A percentile compares a stretch with the other conserved stretches of the same genome.
These are phyloP conservation scores for Hydrotaea cyrtoneurina DNA, from an alignment of 2,888 invertebrate genomes.

Conservation along the genomic window DNA sequence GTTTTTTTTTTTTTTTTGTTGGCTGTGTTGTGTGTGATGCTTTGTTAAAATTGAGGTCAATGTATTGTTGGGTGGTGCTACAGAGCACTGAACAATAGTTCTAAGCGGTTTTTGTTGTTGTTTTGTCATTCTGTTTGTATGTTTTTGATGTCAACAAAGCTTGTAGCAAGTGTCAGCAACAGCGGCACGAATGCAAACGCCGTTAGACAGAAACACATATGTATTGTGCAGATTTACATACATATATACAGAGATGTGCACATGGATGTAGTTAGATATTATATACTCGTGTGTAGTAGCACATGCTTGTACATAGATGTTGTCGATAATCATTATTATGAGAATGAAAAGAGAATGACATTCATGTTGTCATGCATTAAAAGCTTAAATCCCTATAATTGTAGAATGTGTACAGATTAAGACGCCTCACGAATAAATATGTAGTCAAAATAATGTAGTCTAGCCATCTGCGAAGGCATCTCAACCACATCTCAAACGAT, in stretches of 20 bases:
- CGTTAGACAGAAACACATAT: neutral
- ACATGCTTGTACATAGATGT: neutral
- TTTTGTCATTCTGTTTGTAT: neutral
- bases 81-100: slow-evolving; percentile 19
- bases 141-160: slow-evolving; percentile 9
- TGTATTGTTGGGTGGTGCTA: neutral
- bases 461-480: no score
- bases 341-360: slow-evolving; percentile 1
- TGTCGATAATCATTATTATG: slow-evolving; percentile 4
- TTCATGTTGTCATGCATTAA: neutral
- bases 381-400: slow-evolving; percentile 8
- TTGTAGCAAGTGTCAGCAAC: neutral
- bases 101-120: neutral
- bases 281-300: neutral
- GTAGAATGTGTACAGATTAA: no score
- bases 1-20: neutral
- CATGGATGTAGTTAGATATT: neutral
- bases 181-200: neutral
- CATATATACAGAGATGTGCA: no score
- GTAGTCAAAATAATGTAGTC: no score
- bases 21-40: neutral
- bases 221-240: neutral
- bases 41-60: slow-evolving; percentile 24
- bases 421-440: no score
- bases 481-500: no score